Conservation (phyloP, 2,797 vertebrate genomes). For the Leptatherina wallacei region DNA sequence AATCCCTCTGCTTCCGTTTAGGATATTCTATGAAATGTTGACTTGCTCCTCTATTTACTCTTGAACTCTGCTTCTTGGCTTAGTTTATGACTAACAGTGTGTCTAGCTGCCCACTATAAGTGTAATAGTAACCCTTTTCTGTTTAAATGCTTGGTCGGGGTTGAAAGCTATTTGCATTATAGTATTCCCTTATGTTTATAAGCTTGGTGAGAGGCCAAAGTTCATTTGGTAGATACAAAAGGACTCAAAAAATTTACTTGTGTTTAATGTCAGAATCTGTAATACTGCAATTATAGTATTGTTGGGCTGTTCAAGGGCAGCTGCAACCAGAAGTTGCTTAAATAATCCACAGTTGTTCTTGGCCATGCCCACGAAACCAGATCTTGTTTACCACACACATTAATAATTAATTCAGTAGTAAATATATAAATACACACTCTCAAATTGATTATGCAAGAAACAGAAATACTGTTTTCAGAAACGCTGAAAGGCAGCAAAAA, state of each 20-base stretch:
- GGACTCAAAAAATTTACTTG: conserved; percentile 32
- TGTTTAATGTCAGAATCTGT: conserved; percentile 10
- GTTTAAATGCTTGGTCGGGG: conserved; percentile 40
- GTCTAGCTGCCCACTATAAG: conserved; percentile 49
- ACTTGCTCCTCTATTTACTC: conserved; percentile 50
- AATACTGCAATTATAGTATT: not conserved
- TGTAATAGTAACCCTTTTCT: conserved; percentile 54
- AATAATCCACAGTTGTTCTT: not conserved
- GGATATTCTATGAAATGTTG: conserved; percentile 24
- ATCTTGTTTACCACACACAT: not conserved
- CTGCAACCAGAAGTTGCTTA: not conserved
- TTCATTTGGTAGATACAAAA: conserved; percentile 31
- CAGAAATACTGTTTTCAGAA: not conserved
- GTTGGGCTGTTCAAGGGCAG: not conserved
- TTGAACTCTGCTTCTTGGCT: conserved; percentile 25
- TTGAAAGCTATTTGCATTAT: conserved; percentile 50
- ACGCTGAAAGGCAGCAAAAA: not conserved
- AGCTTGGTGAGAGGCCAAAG: conserved; percentile 33
- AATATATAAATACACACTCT: conserved; percentile 6
- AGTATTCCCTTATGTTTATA: conserved; percentile 45
- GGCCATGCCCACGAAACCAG: not conserved
- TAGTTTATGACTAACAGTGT: conserved; percentile 6
- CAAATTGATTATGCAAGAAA: conserved; percentile 19
- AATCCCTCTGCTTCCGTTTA: not conserved
- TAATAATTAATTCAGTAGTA: not conserved